Percentiles rank a stretch among this genome's conserved stretches.
phyloP scores from a whole-genome alignment of 2,797 vertebrate species.

The Sylvia borin region DNA sequence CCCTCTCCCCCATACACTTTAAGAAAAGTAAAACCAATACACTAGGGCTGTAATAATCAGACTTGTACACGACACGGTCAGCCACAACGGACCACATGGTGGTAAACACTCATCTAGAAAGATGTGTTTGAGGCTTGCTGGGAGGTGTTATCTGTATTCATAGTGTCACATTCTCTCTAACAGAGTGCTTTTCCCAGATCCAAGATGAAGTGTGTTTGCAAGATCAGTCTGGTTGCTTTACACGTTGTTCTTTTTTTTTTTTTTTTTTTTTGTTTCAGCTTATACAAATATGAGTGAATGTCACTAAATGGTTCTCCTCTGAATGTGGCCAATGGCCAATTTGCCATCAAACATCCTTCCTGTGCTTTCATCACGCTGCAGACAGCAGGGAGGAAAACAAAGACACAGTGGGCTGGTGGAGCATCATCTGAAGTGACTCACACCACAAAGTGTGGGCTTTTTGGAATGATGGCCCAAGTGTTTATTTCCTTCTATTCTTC shows the following conservation, averaged over 20 bases:
- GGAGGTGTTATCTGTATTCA: not conserved
- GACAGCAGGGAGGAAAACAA: not conserved
- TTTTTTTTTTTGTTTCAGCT: not conserved
- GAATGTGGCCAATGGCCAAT: constrained; percentile 23
- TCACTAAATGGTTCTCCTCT: constrained; percentile 59
- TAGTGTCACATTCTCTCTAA: not conserved
- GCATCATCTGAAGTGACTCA: not conserved
- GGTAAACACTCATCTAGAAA: constrained; percentile 37
- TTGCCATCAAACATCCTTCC: constrained; percentile 44
- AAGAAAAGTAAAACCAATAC: constrained; percentile 5
- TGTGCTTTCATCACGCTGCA: constrained; percentile 21
- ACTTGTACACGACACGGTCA: not conserved
- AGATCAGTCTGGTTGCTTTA: not conserved
- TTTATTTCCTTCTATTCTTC: constrained; percentile 9
- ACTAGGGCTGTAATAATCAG: not conserved
- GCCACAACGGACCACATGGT: not conserved
- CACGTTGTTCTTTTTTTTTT: not conserved
- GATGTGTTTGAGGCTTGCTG: not conserved
- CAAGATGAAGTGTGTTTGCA: constrained; percentile 8
- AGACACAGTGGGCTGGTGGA: not conserved
- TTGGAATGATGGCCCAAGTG: not conserved
- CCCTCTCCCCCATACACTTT: rapidly evolving
- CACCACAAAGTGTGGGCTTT: not conserved
- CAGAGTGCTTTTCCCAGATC: not conserved
- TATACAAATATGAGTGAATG: constrained; percentile 43